Evolutionary conservation across 2,113 vertebrate species (phyloP).

Genomic region (Isurus oxyrinchus): DNA sequence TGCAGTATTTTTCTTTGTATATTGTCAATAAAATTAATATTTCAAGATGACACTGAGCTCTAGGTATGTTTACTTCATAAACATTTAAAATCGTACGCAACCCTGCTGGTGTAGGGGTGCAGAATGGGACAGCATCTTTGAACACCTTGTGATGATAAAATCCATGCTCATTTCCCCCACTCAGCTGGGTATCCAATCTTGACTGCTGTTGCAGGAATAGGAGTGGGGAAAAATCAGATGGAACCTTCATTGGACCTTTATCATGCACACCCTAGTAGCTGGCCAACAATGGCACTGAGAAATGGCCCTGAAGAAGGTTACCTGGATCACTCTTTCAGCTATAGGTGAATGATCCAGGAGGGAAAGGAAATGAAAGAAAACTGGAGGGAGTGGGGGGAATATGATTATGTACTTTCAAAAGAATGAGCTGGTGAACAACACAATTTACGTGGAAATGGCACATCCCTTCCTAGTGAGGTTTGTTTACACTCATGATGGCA

Average conservation of each 20-base stretch:
- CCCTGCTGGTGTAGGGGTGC: background rate
- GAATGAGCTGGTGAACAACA: background rate
- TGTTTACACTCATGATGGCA: background rate
- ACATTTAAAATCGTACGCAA: background rate
- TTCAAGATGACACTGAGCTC: background rate
- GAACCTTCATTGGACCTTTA: background rate
- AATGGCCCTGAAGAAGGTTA: background rate
- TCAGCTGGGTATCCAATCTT: background rate
- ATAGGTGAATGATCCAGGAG: background rate
- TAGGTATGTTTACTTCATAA: background rate
- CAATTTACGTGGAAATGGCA: background rate
- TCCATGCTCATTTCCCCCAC: background rate
- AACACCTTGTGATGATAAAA: background rate
- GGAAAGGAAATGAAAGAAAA: background rate
- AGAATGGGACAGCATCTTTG: background rate
- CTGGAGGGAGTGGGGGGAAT: background rate
- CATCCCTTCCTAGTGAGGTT: background rate
- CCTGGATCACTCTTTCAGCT: background rate
- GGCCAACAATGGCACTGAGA: background rate
- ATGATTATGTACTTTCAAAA: background rate
- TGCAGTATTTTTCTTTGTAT: background rate
- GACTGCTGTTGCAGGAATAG: background rate
- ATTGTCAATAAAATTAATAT: background rate
- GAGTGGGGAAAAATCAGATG: background rate
- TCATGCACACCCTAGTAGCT: background rate